phyloP scores from a whole-genome alignment of 2,888 invertebrate species.

The Antitype chi region DNA sequence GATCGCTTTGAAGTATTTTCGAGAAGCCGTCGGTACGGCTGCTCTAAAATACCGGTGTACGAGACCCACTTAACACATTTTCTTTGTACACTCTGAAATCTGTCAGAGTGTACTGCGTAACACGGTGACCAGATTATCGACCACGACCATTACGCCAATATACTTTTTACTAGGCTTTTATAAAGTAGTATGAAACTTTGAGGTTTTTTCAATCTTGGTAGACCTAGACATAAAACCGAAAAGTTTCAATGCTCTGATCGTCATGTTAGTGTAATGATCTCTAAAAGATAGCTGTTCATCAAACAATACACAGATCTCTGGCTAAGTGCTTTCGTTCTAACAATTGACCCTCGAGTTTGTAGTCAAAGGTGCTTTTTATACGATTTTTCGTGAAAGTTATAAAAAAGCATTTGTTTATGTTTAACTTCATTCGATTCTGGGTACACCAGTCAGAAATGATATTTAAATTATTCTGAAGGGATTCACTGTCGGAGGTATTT shows the following conservation, averaged over 20 bases:
- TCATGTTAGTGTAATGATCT: too few relatives aligned
- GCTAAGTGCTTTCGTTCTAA: background rate
- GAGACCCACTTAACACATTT: too few relatives aligned
- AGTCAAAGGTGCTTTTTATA: too few relatives aligned
- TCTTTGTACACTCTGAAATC: too few relatives aligned
- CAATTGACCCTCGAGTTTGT: too few relatives aligned
- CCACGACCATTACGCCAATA: background rate
- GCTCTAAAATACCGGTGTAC: too few relatives aligned
- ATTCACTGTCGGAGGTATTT: background rate
- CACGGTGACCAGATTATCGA: too few relatives aligned
- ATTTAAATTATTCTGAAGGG: background rate
- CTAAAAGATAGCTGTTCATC: background rate
- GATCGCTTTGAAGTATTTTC: background rate
- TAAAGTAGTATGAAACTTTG: background rate
- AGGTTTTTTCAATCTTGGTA: too few relatives aligned
- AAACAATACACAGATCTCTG: background rate
- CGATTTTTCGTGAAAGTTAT: too few relatives aligned
- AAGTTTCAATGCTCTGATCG: background rate
- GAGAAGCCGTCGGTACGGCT: too few relatives aligned
- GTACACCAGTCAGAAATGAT: background rate
- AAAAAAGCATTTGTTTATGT: background rate
- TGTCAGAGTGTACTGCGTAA: too few relatives aligned
- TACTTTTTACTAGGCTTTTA: background rate
- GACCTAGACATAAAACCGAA: too few relatives aligned
- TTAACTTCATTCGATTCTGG: background rate